Percentiles rank a stretch among this genome's conserved stretches.
Evolutionary conservation across 64 coral and sea anemone species (phyloP).

Genomic region (Dendronephthya gigantea): DNA sequence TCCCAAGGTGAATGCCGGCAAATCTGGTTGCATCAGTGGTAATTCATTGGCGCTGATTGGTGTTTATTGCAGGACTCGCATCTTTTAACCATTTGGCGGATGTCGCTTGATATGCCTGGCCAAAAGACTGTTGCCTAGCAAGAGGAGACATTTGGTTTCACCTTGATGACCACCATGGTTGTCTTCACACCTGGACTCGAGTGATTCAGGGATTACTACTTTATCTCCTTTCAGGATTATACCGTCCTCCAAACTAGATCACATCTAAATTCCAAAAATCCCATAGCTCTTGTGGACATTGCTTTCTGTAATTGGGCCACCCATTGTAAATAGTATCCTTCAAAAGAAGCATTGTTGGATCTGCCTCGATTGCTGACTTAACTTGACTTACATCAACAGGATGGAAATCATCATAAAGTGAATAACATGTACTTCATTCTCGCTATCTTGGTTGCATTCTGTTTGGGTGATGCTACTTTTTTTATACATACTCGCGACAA

Average conservation of each 20-base stretch:
- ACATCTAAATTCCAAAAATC: conserved; percentile 10
- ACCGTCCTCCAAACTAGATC: neutral
- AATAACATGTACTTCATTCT: too few relatives aligned
- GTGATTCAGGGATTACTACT: neutral
- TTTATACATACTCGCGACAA: conserved; percentile 32
- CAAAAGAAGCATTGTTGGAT: neutral
- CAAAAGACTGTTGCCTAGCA: neutral
- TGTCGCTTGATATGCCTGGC: conserved; percentile 21
- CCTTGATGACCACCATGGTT: neutral
- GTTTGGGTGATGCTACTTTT: neutral
- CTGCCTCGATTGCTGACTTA: neutral
- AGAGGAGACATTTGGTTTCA: conserved; percentile 2
- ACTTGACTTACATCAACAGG: neutral
- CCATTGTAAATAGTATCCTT: neutral
- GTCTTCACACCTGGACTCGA: neutral
- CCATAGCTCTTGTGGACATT: neutral
- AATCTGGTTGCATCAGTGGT: conserved; percentile 24
- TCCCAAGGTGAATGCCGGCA: neutral
- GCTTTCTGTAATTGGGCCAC: neutral
- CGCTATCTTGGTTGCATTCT: too few relatives aligned
- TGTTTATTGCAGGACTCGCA: neutral
- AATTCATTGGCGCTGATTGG: conserved; percentile 12
- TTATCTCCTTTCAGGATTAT: neutral
- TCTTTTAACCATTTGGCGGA: neutral
- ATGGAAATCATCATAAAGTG: neutral